Evolutionary conservation across 2,888 invertebrate species (phyloP).

Genomic region (Yponomeuta malinellus): DNA sequence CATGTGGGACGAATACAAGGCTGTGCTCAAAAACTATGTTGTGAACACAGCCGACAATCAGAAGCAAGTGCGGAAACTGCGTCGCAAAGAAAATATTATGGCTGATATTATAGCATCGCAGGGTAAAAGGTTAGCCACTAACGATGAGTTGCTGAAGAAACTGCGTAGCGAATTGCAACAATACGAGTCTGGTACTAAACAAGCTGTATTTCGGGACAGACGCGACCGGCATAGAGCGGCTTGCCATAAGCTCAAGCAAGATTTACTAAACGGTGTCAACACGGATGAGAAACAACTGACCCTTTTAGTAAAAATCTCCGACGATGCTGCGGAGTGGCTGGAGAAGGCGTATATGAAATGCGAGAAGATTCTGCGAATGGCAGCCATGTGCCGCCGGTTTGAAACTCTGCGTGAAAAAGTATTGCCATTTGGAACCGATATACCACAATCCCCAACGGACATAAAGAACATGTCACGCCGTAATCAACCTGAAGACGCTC

Average conservation of each 20-base stretch:
- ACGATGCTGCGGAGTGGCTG: slow-evolving; percentile 56
- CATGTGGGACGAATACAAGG: slow-evolving; percentile 61
- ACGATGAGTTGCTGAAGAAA: slow-evolving; percentile 47
- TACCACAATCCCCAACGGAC: slow-evolving; percentile 41
- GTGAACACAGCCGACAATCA: slow-evolving; percentile 57
- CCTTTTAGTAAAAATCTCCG: slow-evolving; percentile 49
- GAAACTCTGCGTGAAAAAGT: slow-evolving; percentile 74
- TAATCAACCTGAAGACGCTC: slow-evolving; percentile 45
- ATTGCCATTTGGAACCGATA: slow-evolving; percentile 46
- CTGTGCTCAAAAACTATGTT: slow-evolving; percentile 53
- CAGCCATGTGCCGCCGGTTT: slow-evolving; percentile 71
- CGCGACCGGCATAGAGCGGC: slow-evolving; percentile 56
- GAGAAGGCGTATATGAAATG: slow-evolving; percentile 58
- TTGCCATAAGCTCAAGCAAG: slow-evolving; percentile 45
- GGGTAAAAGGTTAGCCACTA: slow-evolving; percentile 58
- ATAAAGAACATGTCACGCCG: slow-evolving; percentile 35
- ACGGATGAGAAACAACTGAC: slow-evolving; percentile 46
- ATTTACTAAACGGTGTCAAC: slow-evolving; percentile 39
- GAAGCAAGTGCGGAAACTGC: slow-evolving; percentile 54
- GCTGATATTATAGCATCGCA: slow-evolving; percentile 63
- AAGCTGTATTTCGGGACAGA: slow-evolving; percentile 59
- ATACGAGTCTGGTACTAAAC: slow-evolving; percentile 64
- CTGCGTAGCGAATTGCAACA: slow-evolving; percentile 53
- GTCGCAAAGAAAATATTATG: slow-evolving; percentile 61
- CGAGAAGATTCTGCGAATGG: slow-evolving; percentile 66